Base-by-base conservation (phyloP, 2,113 vertebrate genomes). In the Eulemur macaco region DNA sequence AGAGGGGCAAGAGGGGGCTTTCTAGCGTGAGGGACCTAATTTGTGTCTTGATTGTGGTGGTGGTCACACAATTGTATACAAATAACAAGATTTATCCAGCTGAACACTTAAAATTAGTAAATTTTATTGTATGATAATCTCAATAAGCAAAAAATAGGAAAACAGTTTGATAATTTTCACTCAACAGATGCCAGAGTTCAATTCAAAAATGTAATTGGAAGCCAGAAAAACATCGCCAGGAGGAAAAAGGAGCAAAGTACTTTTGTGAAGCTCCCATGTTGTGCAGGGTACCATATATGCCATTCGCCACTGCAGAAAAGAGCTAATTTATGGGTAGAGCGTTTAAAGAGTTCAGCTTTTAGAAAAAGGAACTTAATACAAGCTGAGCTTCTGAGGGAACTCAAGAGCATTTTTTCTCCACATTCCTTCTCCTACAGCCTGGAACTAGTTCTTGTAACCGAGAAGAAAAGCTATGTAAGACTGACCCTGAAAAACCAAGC, bases 161-260 rank as follows among this genome's bases (percentile, higher is more conserved):
- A 37, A 56, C 10, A 50, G 6, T 94, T 73, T 92, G 76, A 17
- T 95, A 21, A 71, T 95, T 95, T 91, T 56, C 45, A 88, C 42
- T n/a, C 74, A 91, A 60, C 9, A 81, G 58, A 94, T 80, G 29
- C 73, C 87, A 83, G 45, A 69, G 34, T 85, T 78, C 21, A 52
- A 50, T 77, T 93, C 9, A 87, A 60, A 93, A 93, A 47, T 78
- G 18, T 45, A 78, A 69, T 45, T 47, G 15, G 88, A 94, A 42
- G 89, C 58, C 58, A 82, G 77, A 86, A 63, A 76, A 84, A 23
- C n/a, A 42, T 91, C 54, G 10, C 91, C 78, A 78, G n/a, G 68
- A 94, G 76, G 80, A 47, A 63, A 54, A 89, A 60, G 20, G 47
- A 17, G 58, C 64, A 21, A 77, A 21, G 17, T 34, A 39, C 60